Conservation (phyloP, 2,888 invertebrate species). For the Agrotis clavis region DNA sequence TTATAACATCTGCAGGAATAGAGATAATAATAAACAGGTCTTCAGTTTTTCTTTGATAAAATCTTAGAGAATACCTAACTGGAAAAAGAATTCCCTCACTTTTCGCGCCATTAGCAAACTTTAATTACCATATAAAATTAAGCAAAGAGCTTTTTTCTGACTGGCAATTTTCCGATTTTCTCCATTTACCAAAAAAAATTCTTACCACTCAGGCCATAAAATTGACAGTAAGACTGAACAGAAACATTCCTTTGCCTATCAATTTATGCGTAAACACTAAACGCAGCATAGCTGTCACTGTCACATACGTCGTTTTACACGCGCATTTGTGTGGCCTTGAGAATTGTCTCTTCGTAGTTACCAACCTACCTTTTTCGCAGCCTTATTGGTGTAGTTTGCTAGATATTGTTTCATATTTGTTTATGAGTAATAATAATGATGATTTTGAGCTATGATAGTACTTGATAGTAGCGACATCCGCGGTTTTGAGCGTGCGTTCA, state of each 20-base stretch:
- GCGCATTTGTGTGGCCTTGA: constrained; percentile 54
- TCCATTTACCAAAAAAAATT: neutral
- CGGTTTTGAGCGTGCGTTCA: constrained; percentile 86
- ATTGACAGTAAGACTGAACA: constrained; percentile 5
- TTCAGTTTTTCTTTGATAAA: neutral
- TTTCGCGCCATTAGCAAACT: neutral
- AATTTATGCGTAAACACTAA: constrained; percentile 53
- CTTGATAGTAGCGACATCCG: constrained; percentile 82
- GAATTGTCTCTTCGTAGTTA: constrained; percentile 38
- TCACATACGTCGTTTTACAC: constrained; percentile 60
- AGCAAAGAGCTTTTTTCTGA: neutral
- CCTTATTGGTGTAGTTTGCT: constrained; percentile 17
- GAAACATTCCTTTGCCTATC: constrained; percentile 33
- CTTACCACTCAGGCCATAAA: neutral
- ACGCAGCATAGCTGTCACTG: constrained; percentile 48
- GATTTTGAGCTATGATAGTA: constrained; percentile 67
- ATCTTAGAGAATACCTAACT: neutral
- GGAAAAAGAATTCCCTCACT: neutral
- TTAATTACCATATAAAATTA: neutral
- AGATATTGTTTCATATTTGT: constrained; percentile 29
- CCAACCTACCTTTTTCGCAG: constrained; percentile 30
- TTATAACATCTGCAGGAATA: neutral
- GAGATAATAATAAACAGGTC: too few relatives aligned
- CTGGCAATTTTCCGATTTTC: neutral
- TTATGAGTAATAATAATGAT: constrained; percentile 57